A percentile compares a stretch with the other conserved stretches of the same genome.
Conservation (phyloP, 2,113 vertebrate genomes). For the Stigmatopora argus region DNA sequence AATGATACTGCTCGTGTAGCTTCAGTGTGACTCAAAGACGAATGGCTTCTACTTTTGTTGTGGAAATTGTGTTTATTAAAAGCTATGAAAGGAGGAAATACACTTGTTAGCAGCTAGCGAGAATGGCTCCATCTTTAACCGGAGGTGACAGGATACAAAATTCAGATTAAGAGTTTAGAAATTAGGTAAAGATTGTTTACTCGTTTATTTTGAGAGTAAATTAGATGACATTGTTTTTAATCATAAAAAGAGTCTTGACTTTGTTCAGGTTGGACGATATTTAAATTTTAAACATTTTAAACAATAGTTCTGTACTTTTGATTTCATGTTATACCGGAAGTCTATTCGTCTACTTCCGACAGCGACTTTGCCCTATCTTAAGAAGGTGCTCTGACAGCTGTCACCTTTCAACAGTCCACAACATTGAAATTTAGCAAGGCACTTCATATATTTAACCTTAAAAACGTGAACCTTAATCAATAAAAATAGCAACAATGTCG, state of each 20-base stretch:
- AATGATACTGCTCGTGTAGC: neutral
- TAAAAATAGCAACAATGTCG: neutral
- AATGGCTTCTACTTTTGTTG: neutral
- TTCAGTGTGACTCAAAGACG: neutral
- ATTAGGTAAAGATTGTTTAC: neutral
- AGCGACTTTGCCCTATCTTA: constrained; percentile 12
- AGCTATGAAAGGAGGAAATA: constrained; percentile 1
- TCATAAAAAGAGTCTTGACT: neutral
- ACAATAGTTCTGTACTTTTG: neutral
- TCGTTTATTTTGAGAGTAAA: neutral
- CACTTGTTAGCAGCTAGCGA: constrained; percentile 41
- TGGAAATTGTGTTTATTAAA: neutral
- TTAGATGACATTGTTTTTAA: neutral
- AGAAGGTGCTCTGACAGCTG: constrained; percentile 41
- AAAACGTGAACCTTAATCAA: neutral
- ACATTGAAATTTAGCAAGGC: neutral
- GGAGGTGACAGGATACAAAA: neutral
- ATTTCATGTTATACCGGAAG: constrained; percentile 37
- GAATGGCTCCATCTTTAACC: neutral
- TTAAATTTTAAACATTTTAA: neutral
- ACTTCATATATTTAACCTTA: neutral
- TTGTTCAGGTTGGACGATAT: neutral
- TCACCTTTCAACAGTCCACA: constrained; percentile 13
- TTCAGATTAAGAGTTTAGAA: constrained; percentile 43
- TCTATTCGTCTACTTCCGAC: accelerated